Conservation (phyloP, 2,113 vertebrate genomes). For the Hoplias malabaricus region DNA sequence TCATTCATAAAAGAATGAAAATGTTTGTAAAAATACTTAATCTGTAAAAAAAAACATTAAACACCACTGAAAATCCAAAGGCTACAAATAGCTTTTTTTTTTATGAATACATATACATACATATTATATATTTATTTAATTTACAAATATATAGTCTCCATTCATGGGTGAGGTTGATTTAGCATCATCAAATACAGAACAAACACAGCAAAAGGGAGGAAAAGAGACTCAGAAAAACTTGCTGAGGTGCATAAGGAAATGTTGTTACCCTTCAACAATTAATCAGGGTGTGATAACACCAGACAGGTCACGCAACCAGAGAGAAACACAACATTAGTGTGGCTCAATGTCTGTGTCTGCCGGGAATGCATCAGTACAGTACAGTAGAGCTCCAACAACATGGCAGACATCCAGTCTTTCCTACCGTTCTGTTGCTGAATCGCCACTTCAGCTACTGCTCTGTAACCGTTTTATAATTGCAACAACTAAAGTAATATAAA, state of each 20-base stretch:
- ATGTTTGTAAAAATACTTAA: not conserved
- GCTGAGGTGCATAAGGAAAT: not conserved
- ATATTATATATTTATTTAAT: too few species aligned
- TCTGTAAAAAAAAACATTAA: not conserved
- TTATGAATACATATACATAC: too few species aligned
- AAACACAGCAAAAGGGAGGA: too few species aligned
- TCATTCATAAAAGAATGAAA: too few species aligned
- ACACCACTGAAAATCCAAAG: too few species aligned
- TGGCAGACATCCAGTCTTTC: not conserved
- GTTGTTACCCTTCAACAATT: not conserved
- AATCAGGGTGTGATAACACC: not conserved
- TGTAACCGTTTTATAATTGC: too few species aligned
- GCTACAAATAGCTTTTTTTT: too few species aligned
- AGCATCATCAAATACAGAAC: not conserved
- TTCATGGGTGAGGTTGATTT: not conserved
- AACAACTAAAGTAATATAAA: too few species aligned
- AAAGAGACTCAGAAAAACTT: too few species aligned
- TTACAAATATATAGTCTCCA: too few species aligned
- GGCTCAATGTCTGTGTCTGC: not conserved
- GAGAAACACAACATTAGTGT: not conserved
- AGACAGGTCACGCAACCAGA: not conserved
- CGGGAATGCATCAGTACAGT: not conserved
- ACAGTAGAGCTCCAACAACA: not conserved
- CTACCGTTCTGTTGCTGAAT: not conserved
- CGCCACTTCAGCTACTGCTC: not conserved